Evolutionary conservation across 2,797 vertebrate genomes (phyloP), one percentile per base, ranked within the genome.

Genomic region (Threskiornis aethiopicus): DNA sequence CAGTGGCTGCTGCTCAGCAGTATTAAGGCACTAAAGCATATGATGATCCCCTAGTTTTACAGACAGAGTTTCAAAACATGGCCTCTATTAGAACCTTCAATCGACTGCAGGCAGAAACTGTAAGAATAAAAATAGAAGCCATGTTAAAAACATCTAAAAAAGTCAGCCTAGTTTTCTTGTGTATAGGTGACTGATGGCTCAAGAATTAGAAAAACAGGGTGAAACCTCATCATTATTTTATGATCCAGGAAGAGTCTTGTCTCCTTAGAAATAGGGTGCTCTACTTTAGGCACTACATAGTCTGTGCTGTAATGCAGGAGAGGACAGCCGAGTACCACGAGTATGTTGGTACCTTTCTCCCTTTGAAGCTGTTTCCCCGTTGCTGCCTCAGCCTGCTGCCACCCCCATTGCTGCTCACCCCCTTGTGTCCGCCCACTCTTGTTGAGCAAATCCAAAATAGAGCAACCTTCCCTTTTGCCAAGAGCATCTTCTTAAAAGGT

Each of bases 331-430:
- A 75, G 26, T 51, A 44, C 46, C 33, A n/a, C 1, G 3, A 58
- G 28, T 65, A 35, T 39, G 69, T 64, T 25, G 12, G 13, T 31
- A 41, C 16, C 10, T 25, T 87, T 13, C 44, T 75, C 29, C 42
- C 52, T 54, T 80, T 70, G 22, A 57, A 0, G 0, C 17, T 5
- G 0, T 13, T 77, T 6, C 19, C 33, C 3, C 0, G 0, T 16
- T 39, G 13, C 39, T 66, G 29, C 20, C 28, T 7, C 35, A 22
- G 11, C n/a, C 47, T 69, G 21, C 25, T 16, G 29, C 11, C 7
- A 4, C 2, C 10, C 5, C 11, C 4, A 1, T 8, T 57, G 26
- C 12, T 61, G 25, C 35, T 75, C 33, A 80, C 0, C 21, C 22
- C 3, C 22, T 16, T 4, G 5, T 3, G 3, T 9, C 21, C 82